Percentiles rank a stretch among this genome's conserved stretches.
Conservation (phyloP, 2,113 vertebrate genomes). For the Vulpes lagopus region DNA sequence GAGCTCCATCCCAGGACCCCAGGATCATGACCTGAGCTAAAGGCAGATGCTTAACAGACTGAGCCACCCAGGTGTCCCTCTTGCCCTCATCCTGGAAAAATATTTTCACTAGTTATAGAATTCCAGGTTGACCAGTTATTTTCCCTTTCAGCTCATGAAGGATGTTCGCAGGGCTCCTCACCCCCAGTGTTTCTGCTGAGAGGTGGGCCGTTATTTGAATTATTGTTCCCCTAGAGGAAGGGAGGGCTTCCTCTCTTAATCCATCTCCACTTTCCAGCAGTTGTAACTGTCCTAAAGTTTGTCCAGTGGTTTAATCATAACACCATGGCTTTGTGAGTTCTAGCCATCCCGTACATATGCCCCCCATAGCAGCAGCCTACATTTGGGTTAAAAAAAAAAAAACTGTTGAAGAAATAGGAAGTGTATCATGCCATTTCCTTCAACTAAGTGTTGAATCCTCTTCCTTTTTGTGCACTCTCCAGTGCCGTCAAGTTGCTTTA, state of each 20-base stretch:
- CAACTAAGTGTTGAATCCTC: neutral
- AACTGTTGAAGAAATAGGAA: neutral
- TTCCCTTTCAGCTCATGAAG: neutral
- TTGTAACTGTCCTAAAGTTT: neutral
- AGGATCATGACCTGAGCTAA: neutral
- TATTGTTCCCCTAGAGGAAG: neutral
- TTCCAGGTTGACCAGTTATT: neutral
- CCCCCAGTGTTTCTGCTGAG: neutral
- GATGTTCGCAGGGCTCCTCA: neutral
- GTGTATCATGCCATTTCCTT: neutral
- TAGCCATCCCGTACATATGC: neutral
- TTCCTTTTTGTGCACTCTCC: neutral
- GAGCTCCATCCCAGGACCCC: neutral
- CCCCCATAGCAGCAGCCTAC: neutral
- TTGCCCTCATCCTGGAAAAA: neutral
- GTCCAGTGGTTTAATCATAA: neutral
- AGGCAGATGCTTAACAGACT: neutral
- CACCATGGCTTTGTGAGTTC: neutral
- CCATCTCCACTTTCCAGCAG: neutral
- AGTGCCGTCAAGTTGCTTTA: neutral
- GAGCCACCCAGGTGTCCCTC: neutral
- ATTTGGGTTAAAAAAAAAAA: neutral
- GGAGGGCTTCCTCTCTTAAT: neutral
- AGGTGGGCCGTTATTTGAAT: neutral
- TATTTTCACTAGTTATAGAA: neutral